Evolutionary conservation across 53 echinoderm and acorn worm species (phyloP).

Genomic region (Hippasteria phrygiana): DNA sequence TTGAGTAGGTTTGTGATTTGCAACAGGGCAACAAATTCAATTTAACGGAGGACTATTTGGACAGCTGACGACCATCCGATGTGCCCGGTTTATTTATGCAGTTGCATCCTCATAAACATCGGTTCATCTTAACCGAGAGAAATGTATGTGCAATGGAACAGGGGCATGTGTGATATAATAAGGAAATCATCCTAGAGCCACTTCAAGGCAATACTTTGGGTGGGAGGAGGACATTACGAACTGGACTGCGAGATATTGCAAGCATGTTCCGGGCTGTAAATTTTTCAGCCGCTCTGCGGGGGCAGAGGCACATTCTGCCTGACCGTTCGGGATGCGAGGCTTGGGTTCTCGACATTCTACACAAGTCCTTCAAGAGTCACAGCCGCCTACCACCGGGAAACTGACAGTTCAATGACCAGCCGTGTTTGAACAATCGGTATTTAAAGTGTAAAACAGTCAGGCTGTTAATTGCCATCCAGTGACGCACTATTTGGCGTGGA

Average conservation of each 20-base stretch:
- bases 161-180: not conserved
- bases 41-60: not conserved
- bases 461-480: too few species aligned
- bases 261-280: not conserved
- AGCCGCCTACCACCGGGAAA: too few species aligned
- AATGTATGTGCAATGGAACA: not conserved
- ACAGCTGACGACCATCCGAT: not conserved
- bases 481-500: too few species aligned
- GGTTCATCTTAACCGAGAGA: too few species aligned
- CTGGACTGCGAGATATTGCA: not conserved
- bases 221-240: not conserved
- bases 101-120: not conserved
- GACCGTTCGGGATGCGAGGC: not conserved
- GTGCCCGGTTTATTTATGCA: slow-evolving; percentile 33
- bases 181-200: not conserved
- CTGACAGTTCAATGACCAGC: too few species aligned
- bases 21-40: not conserved
- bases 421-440: too few species aligned
- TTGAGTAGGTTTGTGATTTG: too few species aligned
- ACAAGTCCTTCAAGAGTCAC: too few species aligned
- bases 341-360: not conserved
- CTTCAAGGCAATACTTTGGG: not conserved
- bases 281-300: not conserved
- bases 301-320: not conserved
- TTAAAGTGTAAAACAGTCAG: too few species aligned